phyloP scores from a whole-genome alignment of 2,113 vertebrate genomes.

The Spilogale gracilis region DNA sequence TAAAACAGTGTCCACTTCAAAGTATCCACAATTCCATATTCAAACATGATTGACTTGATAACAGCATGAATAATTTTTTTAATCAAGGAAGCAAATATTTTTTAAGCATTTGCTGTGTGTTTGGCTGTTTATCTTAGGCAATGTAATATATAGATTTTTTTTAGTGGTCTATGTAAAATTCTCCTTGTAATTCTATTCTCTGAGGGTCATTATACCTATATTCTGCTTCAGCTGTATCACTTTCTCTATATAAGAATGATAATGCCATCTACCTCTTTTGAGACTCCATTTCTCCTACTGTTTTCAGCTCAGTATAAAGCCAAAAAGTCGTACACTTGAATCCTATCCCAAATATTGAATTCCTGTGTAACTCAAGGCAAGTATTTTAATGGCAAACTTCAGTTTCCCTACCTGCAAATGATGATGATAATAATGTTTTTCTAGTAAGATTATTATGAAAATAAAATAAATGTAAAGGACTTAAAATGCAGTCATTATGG shows the following conservation, averaged over 20 bases:
- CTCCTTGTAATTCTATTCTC: background rate
- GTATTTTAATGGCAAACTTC: background rate
- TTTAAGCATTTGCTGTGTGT: background rate
- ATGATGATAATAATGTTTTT: background rate
- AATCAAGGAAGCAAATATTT: slow-evolving; percentile 30
- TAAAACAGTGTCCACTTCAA: background rate
- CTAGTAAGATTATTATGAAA: background rate
- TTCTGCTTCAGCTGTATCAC: background rate
- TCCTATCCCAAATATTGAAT: background rate
- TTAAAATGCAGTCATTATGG: background rate
- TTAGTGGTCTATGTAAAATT: background rate
- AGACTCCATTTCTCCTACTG: background rate
- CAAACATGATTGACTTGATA: background rate
- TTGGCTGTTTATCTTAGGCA: background rate
- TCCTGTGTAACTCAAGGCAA: background rate
- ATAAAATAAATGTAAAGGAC: background rate
- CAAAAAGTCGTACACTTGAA: background rate
- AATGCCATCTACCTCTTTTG: background rate
- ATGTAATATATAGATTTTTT: background rate
- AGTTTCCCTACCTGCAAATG: background rate
- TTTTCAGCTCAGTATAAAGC: slow-evolving; percentile 26
- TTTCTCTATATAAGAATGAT: background rate
- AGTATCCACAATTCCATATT: background rate
- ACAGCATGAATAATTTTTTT: background rate
- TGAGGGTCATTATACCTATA: background rate